Evolutionary conservation across 2,888 invertebrate species (phyloP).

Genomic region (Nomada flava): DNA sequence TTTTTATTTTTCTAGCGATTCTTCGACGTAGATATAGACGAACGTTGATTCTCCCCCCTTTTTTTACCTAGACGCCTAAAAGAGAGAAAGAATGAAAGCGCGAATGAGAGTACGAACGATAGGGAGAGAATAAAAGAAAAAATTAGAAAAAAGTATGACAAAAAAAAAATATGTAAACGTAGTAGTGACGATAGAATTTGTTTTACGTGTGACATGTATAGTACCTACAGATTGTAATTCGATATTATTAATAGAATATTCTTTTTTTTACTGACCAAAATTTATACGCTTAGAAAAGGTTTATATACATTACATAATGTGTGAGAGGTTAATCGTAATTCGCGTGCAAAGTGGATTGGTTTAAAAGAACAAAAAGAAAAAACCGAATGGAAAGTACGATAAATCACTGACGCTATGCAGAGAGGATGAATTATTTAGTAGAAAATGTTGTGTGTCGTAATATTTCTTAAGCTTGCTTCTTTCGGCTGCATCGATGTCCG

Average conservation of each 20-base stretch:
- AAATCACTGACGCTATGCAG: not conserved
- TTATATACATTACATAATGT: slow-evolving; percentile 22
- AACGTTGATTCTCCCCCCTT: slow-evolving; percentile 45
- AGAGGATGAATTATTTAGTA: not conserved
- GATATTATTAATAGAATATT: slow-evolving; percentile 44
- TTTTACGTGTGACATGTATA: slow-evolving; percentile 56
- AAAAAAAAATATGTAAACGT: slow-evolving; percentile 18
- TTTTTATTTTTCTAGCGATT: slow-evolving; percentile 64
- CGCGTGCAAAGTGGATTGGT: slow-evolving; percentile 14
- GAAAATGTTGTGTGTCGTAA: not conserved
- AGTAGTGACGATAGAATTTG: slow-evolving; percentile 47
- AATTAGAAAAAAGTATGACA: not conserved
- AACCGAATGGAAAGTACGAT: not conserved
- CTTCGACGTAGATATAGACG: slow-evolving; percentile 43
- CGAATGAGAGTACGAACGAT: not conserved
- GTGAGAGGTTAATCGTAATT: slow-evolving; percentile 28
- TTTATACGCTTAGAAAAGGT: slow-evolving; percentile 55
- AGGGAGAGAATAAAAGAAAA: not conserved
- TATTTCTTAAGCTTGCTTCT: slow-evolving; percentile 7
- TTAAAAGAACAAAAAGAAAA: not conserved
- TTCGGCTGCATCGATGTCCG: not conserved
- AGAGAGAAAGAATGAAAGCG: not conserved
- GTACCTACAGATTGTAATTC: slow-evolving; percentile 44
- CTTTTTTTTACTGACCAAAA: slow-evolving; percentile 61
- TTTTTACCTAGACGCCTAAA: slow-evolving; percentile 67